Base-by-base conservation (phyloP, 2,113 vertebrate genomes). In the Phoxinus phoxinus region DNA sequence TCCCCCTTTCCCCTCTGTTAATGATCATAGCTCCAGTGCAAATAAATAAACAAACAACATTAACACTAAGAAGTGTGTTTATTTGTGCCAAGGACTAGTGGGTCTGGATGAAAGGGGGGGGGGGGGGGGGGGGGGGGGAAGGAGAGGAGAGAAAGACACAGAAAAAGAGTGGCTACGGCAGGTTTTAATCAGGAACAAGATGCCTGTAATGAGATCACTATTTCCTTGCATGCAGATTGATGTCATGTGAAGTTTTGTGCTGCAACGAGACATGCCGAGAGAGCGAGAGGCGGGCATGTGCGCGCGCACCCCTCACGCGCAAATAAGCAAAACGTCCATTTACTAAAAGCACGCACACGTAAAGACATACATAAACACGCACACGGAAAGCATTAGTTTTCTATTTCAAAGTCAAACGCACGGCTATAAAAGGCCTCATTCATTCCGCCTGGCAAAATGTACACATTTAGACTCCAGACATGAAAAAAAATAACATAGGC, bases 111-210 rank as follows among this genome's bases (percentile, higher is more conserved):
- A 86, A 90, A 75, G 41, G 21, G 12, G 37, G 65, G 17, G 5
- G 21, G 32, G 63, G 30, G 10, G 53, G 41, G 58, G 59, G 23
- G 58, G 58, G 67, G 63, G 30, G 10, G 53, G 41, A 51, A 65
- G 23, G 58, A 53, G 67, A 8, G 19, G 25, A 63, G 15, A 73
- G 77, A 81, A 48, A 84, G 72, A 77, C 76, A 56, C 67, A 81
- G 75, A 85, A 63, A 86, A 37, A 25, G 81, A 84, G 86, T 84
- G 86, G 86, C 85, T 83, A 90, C 84, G 88, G 89, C 90, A 91
- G 92, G 92, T 93, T 95, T 93, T 93, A 94, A 95, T 94, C 92
- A 93, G 92, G 90, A 93, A 92, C 91, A 92, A 91, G 91, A 93
- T 90, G 92, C 90, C 93, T 92, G 89, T 94, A 94, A 93, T 93